A percentile compares a stretch with the other conserved stretches of the same genome.
These are phyloP conservation scores for Napeogenes inachia DNA, from an alignment of 2,888 invertebrate species.

Conservation along the genomic window DNA sequence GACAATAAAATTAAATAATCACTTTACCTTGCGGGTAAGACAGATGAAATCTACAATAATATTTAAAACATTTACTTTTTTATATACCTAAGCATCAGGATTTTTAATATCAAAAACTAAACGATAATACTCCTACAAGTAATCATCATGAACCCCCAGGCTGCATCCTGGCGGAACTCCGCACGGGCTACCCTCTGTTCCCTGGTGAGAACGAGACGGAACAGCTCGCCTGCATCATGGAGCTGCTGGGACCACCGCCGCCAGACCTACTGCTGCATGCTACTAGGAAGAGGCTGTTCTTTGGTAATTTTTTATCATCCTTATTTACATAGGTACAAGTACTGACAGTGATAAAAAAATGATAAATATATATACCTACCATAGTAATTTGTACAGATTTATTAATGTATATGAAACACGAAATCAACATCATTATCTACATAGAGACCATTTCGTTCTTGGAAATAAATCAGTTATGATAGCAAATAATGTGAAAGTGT, in stretches of 20 bases:
- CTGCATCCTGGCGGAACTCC: conserved; percentile 96
- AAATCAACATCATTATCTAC: too few species aligned
- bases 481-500: not conserved
- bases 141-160: conserved; percentile 68
- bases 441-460: too few species aligned
- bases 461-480: too few species aligned
- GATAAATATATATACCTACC: not conserved
- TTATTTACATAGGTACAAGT: not conserved
- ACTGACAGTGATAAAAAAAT: too few species aligned
- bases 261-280: conserved; percentile 90
- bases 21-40: not conserved
- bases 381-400: not conserved
- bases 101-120: too few species aligned
- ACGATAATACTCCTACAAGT: conserved; percentile 1
- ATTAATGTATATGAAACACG: too few species aligned
- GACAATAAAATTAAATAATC: too few species aligned
- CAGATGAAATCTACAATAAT: not conserved
- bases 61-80: too few species aligned
- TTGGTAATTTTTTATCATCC: conserved; percentile 76
- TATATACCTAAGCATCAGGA: too few species aligned
- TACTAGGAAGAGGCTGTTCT: conserved; percentile 90
- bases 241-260: conserved; percentile 93
- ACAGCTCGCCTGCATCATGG: conserved; percentile 98
- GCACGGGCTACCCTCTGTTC: conserved; percentile 96
- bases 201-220: conserved; percentile 98